Evolutionary conservation across 2,113 vertebrate genomes (phyloP).

Genomic region (Gobius niger): DNA sequence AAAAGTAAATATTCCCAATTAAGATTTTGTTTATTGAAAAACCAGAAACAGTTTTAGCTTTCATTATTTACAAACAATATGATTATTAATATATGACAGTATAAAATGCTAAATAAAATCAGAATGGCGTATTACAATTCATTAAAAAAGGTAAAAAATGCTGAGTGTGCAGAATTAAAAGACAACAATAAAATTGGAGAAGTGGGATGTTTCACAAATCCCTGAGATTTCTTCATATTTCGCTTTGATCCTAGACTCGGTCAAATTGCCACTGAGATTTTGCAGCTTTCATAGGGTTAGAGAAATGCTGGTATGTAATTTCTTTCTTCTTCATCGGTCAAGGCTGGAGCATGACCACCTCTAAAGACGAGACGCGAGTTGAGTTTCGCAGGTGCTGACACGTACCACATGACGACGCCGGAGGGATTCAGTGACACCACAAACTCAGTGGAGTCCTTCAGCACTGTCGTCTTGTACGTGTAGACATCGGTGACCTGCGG

Average conservation of each 20-base stretch:
- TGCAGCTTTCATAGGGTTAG: not conserved
- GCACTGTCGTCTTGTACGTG: slow-evolving; percentile 37
- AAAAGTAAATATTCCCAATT: not conserved
- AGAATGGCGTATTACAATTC: not conserved
- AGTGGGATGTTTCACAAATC: not conserved
- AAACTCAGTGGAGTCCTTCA: slow-evolving; percentile 78
- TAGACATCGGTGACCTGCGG: slow-evolving; percentile 80
- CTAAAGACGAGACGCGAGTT: slow-evolving; percentile 17
- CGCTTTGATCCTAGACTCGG: not conserved
- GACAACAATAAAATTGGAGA: not conserved
- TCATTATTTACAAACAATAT: not conserved
- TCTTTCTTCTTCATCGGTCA: not conserved
- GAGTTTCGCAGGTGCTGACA: slow-evolving; percentile 68
- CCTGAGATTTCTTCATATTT: slow-evolving; percentile 14
- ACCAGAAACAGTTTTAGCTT: not conserved
- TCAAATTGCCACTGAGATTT: not conserved
- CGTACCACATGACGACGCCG: slow-evolving; percentile 93
- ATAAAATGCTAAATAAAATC: not conserved
- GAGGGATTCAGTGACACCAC: slow-evolving; percentile 86
- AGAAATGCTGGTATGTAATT: slow-evolving; percentile 41
- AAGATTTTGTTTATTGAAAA: not conserved
- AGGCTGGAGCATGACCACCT: not conserved
- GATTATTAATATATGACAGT: too few species aligned
- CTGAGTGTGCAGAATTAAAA: not conserved
- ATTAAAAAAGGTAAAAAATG: not conserved